A percentile compares a stretch with the other conserved stretches of the same genome.
Evolutionary conservation across 2,888 invertebrate genomes (phyloP).

Genomic region (Encarsia formosa): DNA sequence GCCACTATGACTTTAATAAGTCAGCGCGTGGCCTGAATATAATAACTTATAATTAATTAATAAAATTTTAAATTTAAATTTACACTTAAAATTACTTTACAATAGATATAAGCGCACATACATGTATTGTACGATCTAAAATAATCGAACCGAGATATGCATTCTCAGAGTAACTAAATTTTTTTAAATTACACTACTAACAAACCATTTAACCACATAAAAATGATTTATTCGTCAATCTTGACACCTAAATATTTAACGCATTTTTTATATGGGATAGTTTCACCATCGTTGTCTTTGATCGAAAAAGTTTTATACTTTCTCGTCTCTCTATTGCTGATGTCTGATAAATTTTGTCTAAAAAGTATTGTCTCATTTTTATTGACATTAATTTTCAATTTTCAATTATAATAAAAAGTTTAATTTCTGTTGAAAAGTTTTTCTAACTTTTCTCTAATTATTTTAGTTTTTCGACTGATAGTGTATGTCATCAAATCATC

Average conservation of each 20-base stretch:
- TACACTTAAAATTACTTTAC: too few relatives aligned
- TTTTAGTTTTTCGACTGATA: background rate
- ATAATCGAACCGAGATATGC: too few relatives aligned
- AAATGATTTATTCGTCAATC: slow-evolving; percentile 21
- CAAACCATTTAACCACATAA: too few relatives aligned
- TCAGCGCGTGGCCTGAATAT: too few relatives aligned
- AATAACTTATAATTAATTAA: too few relatives aligned
- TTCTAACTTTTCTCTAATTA: slow-evolving; percentile 7
- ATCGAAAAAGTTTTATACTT: slow-evolving; percentile 2
- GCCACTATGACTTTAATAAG: too few relatives aligned
- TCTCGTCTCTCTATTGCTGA: background rate
- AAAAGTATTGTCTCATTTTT: slow-evolving; percentile 22
- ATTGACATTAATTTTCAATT: slow-evolving; percentile 7
- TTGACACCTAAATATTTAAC: slow-evolving; percentile 30
- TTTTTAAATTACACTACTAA: too few relatives aligned
- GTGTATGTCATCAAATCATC: slow-evolving; percentile 15
- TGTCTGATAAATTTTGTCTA: background rate
- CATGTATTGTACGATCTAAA: too few relatives aligned
- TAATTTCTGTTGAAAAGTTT: slow-evolving; percentile 8
- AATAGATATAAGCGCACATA: too few relatives aligned
- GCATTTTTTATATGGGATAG: slow-evolving; percentile 11
- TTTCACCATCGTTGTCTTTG: background rate
- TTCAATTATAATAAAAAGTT: slow-evolving; percentile 10
- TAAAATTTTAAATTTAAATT: too few relatives aligned
- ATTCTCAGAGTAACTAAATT: too few relatives aligned